Evolutionary conservation across 2,113 vertebrate species (phyloP), one percentile per base, ranked within the genome.

Genomic region (Globicephala melas): DNA sequence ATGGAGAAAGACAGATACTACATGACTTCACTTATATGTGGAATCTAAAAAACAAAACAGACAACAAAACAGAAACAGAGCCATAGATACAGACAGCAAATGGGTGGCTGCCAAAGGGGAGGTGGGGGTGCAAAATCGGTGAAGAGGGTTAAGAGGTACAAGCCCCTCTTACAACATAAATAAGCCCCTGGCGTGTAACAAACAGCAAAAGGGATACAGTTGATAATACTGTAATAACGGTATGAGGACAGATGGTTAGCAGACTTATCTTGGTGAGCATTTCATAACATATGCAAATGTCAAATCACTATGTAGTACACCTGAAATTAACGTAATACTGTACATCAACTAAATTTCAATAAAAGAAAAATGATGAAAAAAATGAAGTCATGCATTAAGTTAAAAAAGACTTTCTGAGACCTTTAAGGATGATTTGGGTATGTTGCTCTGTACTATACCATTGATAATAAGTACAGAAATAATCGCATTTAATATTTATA

Each of bases 401-500:
- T 81, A 91, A 95, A 50, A 77, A 89, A 53, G n/a, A n/a, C 8
- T 73, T 89, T 74, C 41, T 80, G 94, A 93, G 86, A 65, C 41
- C 62, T 94, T 50, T 79, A 77, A 81, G 44, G 92, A 95, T 47
- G 28, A 71, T 91, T 91, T 89, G 31, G 4, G n/a, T 84, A 60
- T 80, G 47, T 79, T 80, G 36, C 12, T 89, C 14, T 90, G 8
- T 60, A 36, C n/a, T 74, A 47, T 41, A 58, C 17, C n/a, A 77
- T 73, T 91, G 90, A 88, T 70, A 93, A 18, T 33, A 55, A 82
- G 36, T 41, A 71, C 11, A 44, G 76, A 87, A 77, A 81, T 60
- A 97, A 92, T 17, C 25, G 3, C 50, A 53, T 31, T 65, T 60
- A 95, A 70, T 71, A 93, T 55, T 53, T 71, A 71, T 23, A 91